These are phyloP conservation scores for Nylanderia fulva DNA, from an alignment of 1,140 invertebrate species.

Conservation along the genomic window DNA sequence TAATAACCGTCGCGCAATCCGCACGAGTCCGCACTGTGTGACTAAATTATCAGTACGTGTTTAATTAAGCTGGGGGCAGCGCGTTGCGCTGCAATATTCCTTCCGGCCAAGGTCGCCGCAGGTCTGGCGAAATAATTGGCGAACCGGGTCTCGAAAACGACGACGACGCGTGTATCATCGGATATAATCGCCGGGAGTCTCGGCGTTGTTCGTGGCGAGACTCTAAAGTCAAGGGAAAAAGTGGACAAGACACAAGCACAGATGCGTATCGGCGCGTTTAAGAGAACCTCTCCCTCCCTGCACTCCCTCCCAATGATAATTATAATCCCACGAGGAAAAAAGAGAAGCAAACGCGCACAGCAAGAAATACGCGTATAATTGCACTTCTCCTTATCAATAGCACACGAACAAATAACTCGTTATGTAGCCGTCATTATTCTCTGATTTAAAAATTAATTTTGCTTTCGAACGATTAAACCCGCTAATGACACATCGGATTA, in stretches of 20 bases:
- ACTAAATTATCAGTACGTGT: slow-evolving; percentile 59
- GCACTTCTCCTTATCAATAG: not conserved
- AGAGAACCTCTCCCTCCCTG: not conserved
- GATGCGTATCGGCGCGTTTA: slow-evolving; percentile 11
- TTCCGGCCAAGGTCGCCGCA: slow-evolving; percentile 41
- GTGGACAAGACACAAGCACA: slow-evolving; percentile 1
- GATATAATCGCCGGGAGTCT: slow-evolving; percentile 26
- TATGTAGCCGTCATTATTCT: not conserved
- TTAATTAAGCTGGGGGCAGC: slow-evolving; percentile 45
- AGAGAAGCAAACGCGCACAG: not conserved
- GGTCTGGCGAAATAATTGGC: slow-evolving; percentile 47
- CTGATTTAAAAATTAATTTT: slow-evolving; percentile 4
- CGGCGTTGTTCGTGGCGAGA: slow-evolving; percentile 10
- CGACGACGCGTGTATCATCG: not conserved
- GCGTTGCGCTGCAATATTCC: not conserved
- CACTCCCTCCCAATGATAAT: slow-evolving; percentile 1
- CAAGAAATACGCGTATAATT: not conserved
- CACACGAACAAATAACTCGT: not conserved
- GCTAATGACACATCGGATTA: slow-evolving; percentile 4
- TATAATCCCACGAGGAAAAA: not conserved
- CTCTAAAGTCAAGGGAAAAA: slow-evolving; percentile 26
- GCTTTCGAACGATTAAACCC: not conserved
- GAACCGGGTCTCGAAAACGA: slow-evolving; percentile 13
- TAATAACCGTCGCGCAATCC: not conserved
- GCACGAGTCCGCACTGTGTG: slow-evolving; percentile 18